A percentile compares a stretch with the other conserved stretches of the same genome.
These are phyloP conservation scores for Bombus confusus DNA, from an alignment of 1,140 invertebrate genomes.

Conservation along the genomic window DNA sequence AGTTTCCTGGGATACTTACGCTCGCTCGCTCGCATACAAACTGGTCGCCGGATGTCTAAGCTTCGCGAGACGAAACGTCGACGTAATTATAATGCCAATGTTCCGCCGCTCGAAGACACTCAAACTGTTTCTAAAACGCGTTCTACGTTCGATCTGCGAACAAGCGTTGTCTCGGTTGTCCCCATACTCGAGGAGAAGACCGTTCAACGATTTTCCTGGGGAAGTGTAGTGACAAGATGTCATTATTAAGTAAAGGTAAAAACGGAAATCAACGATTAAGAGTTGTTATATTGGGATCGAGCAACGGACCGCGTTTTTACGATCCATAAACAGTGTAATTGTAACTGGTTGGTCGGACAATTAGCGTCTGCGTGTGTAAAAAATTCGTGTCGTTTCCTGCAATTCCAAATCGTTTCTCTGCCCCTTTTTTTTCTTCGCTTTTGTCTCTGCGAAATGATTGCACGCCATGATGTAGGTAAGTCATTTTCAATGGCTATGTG, in stretches of 20 bases:
- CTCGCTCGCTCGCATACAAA: too few relatives aligned
- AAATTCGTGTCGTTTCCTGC: slow-evolving; percentile 32
- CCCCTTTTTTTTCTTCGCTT: too few relatives aligned
- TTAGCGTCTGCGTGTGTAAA: slow-evolving; percentile 18
- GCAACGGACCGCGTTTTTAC: slow-evolving; percentile 7
- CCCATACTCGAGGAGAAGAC: background rate
- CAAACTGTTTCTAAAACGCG: slow-evolving; percentile 7
- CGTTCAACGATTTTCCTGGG: background rate
- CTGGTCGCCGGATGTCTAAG: slow-evolving; percentile 26
- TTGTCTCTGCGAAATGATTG: background rate
- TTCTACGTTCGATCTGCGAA: background rate
- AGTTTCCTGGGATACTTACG: slow-evolving; percentile 7
- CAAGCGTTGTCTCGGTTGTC: background rate
- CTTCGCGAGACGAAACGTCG: slow-evolving; percentile 1
- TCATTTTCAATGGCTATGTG: background rate
- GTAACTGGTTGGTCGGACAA: slow-evolving; percentile 27
- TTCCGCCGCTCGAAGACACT: background rate
- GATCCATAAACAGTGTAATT: slow-evolving; percentile 41
- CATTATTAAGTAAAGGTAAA: slow-evolving; percentile 35
- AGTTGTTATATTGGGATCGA: slow-evolving; percentile 11
- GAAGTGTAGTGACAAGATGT: slow-evolving; percentile 34
- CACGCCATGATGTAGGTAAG: background rate
- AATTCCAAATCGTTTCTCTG: background rate
- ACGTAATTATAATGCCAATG: slow-evolving; percentile 27
- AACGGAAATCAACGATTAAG: slow-evolving; percentile 43